Percentiles rank a stretch among this genome's conserved stretches.
Evolutionary conservation across 2,888 invertebrate genomes (phyloP).

Genomic region (Pediacus dermestoides): DNA sequence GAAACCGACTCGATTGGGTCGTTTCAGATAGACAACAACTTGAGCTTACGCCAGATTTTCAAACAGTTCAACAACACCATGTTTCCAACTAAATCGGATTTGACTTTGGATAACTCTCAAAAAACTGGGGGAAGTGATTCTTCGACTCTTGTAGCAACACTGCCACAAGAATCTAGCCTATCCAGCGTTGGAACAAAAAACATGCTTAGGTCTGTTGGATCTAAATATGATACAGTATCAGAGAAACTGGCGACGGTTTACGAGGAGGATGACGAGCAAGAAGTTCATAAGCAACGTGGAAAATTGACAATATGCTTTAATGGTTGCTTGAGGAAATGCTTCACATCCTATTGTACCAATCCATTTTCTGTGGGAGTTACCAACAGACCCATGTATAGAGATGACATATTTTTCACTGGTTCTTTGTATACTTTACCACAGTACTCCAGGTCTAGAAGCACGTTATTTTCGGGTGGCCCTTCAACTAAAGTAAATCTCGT

Average conservation of each 20-base stretch:
- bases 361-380: slow-evolving; percentile 7
- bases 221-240: too few relatives aligned
- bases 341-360: slow-evolving; percentile 16
- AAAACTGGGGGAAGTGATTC: background rate
- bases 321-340: slow-evolving; percentile 18
- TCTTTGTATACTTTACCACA: slow-evolving; percentile 28
- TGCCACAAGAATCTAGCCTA: background rate
- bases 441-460: slow-evolving; percentile 15
- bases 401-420: slow-evolving; percentile 67
- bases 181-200: too few relatives aligned
- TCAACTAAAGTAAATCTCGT: slow-evolving; percentile 16
- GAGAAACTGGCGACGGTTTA: slow-evolving; percentile 21
- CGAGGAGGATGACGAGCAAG: slow-evolving; percentile 23
- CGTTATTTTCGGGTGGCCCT: slow-evolving; percentile 1
- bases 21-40: slow-evolving; percentile 13
- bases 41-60: slow-evolving; percentile 14
- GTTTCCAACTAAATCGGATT: slow-evolving; percentile 28
- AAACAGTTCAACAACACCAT: slow-evolving; percentile 23
- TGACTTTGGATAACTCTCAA: background rate
- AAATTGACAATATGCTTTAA: slow-evolving; percentile 9
- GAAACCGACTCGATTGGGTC: slow-evolving; percentile 20
- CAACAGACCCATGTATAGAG: slow-evolving; percentile 59
- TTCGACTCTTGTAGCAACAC: background rate
- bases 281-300: slow-evolving; percentile 5
- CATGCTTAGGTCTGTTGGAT: too few relatives aligned